A percentile compares a stretch with the other conserved stretches of the same genome.
Conservation (phyloP, 2,797 vertebrate genomes). For the Tauraco hartlaubi region DNA sequence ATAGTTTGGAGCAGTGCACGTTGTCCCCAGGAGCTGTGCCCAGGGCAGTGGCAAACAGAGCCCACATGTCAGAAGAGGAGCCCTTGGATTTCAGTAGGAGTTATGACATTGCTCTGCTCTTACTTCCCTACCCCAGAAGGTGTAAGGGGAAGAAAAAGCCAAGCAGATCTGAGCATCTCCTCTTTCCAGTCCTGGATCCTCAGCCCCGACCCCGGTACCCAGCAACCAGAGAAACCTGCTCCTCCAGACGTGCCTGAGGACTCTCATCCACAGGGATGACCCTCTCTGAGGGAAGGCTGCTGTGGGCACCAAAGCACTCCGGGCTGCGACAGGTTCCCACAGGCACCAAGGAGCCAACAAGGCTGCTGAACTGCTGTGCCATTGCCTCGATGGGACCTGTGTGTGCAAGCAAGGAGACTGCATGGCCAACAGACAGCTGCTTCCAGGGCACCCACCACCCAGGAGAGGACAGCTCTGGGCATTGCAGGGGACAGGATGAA, state of each 20-base stretch:
- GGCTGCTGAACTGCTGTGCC: neutral
- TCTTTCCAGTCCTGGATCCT: neutral
- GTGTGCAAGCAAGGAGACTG: neutral
- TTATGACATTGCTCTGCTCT: neutral
- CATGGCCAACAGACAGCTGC: neutral
- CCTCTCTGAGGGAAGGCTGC: neutral
- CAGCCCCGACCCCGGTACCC: neutral
- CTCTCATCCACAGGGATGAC: neutral
- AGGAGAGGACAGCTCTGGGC: neutral
- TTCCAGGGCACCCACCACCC: neutral
- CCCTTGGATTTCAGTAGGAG: neutral
- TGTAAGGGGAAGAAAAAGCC: neutral
- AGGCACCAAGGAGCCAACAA: neutral
- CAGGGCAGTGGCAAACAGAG: neutral
- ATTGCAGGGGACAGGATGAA: neutral
- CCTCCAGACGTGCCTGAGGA: neutral
- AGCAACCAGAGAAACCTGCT: neutral
- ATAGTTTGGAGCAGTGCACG: neutral
- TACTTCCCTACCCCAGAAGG: neutral
- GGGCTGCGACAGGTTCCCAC: neutral
- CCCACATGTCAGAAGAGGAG: neutral
- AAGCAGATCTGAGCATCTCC: neutral
- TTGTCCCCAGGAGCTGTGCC: neutral
- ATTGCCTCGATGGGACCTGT: neutral
- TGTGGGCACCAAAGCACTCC: neutral